Conservation (phyloP, 2,113 vertebrate species). For the Apaloderma vittatum region DNA sequence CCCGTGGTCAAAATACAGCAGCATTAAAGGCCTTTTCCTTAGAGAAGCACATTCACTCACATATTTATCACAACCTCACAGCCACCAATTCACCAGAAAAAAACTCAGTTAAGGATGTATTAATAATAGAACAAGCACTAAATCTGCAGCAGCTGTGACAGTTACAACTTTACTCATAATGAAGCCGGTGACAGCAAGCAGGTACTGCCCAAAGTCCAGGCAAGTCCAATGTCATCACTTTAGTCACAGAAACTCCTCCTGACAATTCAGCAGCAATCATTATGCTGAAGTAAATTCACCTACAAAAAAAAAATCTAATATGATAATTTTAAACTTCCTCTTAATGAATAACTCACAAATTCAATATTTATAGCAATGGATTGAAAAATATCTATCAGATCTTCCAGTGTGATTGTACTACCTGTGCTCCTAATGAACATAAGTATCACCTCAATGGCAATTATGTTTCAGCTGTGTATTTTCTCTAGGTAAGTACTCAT, state of each 20-base stretch:
- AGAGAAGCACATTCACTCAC: background rate
- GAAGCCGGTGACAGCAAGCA: background rate
- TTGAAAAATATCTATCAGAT: background rate
- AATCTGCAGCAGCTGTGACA: background rate
- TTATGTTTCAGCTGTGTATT: background rate
- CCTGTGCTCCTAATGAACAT: background rate
- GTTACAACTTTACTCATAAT: background rate
- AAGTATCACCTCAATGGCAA: background rate
- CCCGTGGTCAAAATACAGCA: background rate
- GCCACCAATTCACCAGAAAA: background rate
- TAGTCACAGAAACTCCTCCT: background rate
- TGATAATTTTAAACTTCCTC: background rate
- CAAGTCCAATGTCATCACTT: background rate
- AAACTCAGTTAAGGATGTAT: background rate
- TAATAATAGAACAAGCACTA: slow-evolving; percentile 21
- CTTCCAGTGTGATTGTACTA: background rate
- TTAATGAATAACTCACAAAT: background rate
- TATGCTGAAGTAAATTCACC: background rate
- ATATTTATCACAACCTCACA: background rate
- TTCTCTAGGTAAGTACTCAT: background rate
- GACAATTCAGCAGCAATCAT: background rate
- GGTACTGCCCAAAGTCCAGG: background rate
- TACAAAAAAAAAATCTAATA: background rate
- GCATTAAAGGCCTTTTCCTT: background rate
- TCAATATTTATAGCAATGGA: background rate